Evolutionary conservation across 2,113 vertebrate genomes (phyloP).

Genomic region (Lipotes vexillifer): DNA sequence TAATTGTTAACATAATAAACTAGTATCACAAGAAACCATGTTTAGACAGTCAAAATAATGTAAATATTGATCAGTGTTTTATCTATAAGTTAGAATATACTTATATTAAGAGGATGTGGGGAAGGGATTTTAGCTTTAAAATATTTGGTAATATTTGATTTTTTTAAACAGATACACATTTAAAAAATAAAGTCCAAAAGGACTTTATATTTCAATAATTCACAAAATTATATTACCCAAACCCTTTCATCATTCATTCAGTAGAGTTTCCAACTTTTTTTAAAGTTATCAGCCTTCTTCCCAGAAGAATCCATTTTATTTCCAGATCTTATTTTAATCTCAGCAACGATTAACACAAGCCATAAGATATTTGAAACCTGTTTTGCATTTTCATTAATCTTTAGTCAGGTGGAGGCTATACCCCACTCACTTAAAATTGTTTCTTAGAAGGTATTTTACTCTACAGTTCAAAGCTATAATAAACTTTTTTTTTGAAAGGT

Average conservation of each 20-base stretch:
- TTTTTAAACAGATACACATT: not conserved
- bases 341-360: not conserved
- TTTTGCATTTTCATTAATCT: not conserved
- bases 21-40: not conserved
- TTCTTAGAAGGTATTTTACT: not conserved
- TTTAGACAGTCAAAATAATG: not conserved
- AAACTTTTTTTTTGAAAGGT: not conserved
- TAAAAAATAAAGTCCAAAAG: not conserved
- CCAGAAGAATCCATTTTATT: not conserved
- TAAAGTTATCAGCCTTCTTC: not conserved
- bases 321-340: not conserved
- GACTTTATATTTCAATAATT: not conserved
- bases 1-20: not conserved
- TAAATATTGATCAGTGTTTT: not conserved
- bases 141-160: not conserved
- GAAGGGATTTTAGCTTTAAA: not conserved
- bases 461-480: not conserved
- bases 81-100: not conserved
- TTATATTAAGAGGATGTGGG: not conserved
- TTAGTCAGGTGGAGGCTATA: not conserved
- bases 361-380: not conserved
- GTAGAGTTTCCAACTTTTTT: not conserved
- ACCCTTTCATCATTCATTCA: not conserved
- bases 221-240: not conserved
- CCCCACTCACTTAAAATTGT: not conserved